Evolutionary conservation across 1,140 invertebrate species (phyloP).

Genomic region (Mamestra configurata): DNA sequence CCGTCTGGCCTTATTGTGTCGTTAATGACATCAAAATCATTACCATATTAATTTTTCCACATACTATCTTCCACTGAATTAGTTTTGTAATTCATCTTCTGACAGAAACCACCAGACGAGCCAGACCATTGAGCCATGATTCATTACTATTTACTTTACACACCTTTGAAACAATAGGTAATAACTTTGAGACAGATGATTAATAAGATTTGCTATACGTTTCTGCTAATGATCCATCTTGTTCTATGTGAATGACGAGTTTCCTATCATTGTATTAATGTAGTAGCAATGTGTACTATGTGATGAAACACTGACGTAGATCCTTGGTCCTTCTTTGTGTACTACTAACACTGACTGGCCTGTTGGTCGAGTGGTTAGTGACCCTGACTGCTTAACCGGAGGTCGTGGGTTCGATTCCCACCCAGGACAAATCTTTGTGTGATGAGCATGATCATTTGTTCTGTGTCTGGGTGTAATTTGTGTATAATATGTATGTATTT

Average conservation of each 20-base stretch:
- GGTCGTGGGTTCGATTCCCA: too few relatives aligned
- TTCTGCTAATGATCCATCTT: slow-evolving; percentile 1
- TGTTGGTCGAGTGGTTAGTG: too few relatives aligned
- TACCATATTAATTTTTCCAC: not conserved
- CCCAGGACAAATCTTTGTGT: too few relatives aligned
- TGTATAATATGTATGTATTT: too few relatives aligned
- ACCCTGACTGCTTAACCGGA: too few relatives aligned
- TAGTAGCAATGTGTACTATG: not conserved
- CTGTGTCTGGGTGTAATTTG: too few relatives aligned
- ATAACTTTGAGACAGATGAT: slow-evolving; percentile 15
- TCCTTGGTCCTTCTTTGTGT: too few relatives aligned
- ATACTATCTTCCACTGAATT: not conserved
- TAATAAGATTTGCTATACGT: not conserved
- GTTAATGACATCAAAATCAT: not conserved
- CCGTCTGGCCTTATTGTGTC: not conserved
- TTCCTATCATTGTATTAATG: not conserved
- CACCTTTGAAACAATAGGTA: slow-evolving; percentile 19
- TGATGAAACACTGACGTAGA: not conserved
- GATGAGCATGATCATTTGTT: too few relatives aligned
- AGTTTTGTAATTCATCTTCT: too few relatives aligned
- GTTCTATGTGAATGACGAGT: not conserved
- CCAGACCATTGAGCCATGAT: slow-evolving; percentile 7
- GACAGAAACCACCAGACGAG: not conserved
- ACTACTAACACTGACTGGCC: too few relatives aligned
- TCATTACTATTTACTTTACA: slow-evolving; percentile 7